Conservation (phyloP, 2,888 invertebrate genomes). For the Sphaeridia pumilis region DNA sequence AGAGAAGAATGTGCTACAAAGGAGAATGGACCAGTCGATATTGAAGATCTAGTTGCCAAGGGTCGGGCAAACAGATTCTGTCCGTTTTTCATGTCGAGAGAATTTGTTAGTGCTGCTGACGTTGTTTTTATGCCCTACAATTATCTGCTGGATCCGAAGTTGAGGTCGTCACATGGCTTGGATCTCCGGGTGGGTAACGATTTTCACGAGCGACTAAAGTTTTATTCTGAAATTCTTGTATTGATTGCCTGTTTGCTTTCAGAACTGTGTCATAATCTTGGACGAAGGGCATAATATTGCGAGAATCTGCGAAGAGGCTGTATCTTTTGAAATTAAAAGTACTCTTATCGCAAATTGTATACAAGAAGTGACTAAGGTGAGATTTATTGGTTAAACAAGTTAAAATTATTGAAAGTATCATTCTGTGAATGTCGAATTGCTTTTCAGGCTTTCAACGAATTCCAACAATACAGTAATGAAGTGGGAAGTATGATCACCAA, state of each 20-base stretch:
- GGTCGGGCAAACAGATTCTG: constrained; percentile 76
- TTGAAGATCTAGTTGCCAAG: constrained; percentile 77
- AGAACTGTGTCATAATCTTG: constrained; percentile 62
- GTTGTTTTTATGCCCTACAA: constrained; percentile 98
- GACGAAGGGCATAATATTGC: constrained; percentile 99
- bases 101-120: constrained; percentile 75
- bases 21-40: constrained; percentile 53
- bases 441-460: constrained; percentile 39
- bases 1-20: constrained; percentile 42
- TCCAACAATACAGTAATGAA: constrained; percentile 27
- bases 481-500: constrained; percentile 26
- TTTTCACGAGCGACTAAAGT: no score
- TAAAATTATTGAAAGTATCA: no score
- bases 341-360: constrained; percentile 83
- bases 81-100: constrained; percentile 84
- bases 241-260: not conserved
- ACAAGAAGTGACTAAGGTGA: constrained; percentile 65
- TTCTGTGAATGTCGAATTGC: no score
- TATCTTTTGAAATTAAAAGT: constrained; percentile 57
- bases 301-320: constrained; percentile 81
- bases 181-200: constrained; percentile 43
- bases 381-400: not conserved
- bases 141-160: constrained; percentile 83
- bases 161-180: constrained; percentile 70
- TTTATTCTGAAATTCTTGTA: no score